Conservation (phyloP, 2,113 vertebrate genomes). For the Pelecanoides urinatrix region DNA sequence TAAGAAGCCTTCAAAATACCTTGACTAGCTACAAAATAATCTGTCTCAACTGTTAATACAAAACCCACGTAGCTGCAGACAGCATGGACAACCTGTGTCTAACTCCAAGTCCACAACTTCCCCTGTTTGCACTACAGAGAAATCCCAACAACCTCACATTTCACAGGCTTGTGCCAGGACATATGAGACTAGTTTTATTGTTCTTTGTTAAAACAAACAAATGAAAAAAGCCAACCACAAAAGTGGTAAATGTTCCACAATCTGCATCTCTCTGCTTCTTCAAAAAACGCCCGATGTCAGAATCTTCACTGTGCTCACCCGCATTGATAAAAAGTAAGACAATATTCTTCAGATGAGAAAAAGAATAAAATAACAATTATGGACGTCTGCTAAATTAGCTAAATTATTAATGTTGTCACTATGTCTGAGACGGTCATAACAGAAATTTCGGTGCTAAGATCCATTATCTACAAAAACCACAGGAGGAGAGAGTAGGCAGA, state of each 20-base stretch:
- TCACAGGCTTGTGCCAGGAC: neutral
- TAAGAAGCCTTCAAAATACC: neutral
- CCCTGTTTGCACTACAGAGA: neutral
- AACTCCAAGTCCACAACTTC: neutral
- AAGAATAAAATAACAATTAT: neutral
- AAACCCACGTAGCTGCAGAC: neutral
- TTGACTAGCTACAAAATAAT: neutral
- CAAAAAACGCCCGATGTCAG: neutral
- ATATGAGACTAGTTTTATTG: neutral
- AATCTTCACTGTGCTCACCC: neutral
- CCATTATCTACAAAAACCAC: rapidly evolving
- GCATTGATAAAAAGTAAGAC: neutral
- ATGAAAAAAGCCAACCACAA: neutral
- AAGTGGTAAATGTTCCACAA: neutral
- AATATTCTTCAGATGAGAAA: neutral
- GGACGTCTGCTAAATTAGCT: neutral
- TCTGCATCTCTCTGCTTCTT: neutral
- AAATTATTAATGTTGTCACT: neutral
- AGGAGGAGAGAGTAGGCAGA: neutral
- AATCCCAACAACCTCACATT: neutral
- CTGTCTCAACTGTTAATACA: neutral
- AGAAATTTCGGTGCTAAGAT: neutral
- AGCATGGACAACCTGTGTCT: neutral
- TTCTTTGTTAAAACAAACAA: neutral
- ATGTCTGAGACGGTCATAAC: neutral